A percentile compares a stretch with the other conserved stretches of the same genome.
These are phyloP conservation scores for Mesoligia furuncula DNA, from an alignment of 2,888 invertebrate genomes.

Conservation along the genomic window DNA sequence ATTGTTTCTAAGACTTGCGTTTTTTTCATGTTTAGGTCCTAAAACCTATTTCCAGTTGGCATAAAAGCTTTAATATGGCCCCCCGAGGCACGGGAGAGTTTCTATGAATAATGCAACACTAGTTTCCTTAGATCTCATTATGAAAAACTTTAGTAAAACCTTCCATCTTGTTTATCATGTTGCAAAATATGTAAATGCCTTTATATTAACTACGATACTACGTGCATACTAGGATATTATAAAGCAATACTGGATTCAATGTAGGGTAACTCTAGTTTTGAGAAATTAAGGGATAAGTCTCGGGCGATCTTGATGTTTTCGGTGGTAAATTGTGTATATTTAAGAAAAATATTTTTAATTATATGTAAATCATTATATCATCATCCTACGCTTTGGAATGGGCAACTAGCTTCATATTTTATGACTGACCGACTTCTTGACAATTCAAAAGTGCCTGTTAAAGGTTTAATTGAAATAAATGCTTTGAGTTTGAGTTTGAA, in stretches of 20 bases:
- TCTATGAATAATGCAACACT: constrained; percentile 16
- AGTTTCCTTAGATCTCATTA: background rate
- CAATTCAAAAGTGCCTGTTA: too few species aligned
- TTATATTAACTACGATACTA: constrained; percentile 37
- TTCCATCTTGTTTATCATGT: background rate
- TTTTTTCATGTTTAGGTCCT: too few species aligned
- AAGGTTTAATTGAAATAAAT: too few species aligned
- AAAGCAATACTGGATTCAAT: constrained; percentile 30
- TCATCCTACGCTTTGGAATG: too few species aligned
- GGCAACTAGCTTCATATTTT: too few species aligned
- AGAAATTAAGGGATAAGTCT: background rate
- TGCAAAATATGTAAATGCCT: constrained; percentile 53
- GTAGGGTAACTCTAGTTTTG: constrained; percentile 6
- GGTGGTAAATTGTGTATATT: too few species aligned
- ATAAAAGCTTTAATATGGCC: constrained; percentile 3
- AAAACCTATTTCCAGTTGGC: background rate
- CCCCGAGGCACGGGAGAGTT: background rate
- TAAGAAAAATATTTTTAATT: too few species aligned
- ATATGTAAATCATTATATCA: too few species aligned
- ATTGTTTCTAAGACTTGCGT: too few species aligned
- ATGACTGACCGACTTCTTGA: too few species aligned
- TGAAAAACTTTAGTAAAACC: constrained; percentile 15
- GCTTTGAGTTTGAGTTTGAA: too few species aligned
- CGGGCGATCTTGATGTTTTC: too few species aligned
- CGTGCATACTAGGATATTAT: constrained; percentile 42